Evolutionary conservation across 2,797 vertebrate genomes (phyloP).

Genomic region (Coreius guichenoti): DNA sequence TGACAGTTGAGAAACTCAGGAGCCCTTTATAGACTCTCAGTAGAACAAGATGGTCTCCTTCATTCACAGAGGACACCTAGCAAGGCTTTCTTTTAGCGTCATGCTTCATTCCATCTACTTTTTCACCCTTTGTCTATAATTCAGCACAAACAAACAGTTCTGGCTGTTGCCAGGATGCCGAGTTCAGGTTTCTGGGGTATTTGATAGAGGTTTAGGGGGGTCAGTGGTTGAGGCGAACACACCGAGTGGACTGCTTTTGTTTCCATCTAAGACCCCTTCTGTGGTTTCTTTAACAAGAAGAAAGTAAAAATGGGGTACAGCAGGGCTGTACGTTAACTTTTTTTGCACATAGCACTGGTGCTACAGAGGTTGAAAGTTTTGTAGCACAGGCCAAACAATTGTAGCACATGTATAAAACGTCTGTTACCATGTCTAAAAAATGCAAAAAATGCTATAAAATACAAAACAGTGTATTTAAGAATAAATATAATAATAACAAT

Average conservation of each 20-base stretch:
- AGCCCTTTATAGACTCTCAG: neutral
- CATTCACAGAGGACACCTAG: neutral
- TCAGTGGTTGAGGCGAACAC: constrained; percentile 23
- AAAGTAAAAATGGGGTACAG: neutral
- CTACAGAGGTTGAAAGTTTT: too few relatives aligned
- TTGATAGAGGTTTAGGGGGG: constrained; percentile 29
- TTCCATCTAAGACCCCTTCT: neutral
- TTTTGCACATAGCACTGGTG: too few relatives aligned
- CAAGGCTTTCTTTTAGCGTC: constrained; percentile 28
- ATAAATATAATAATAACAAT: too few relatives aligned
- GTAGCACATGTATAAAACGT: too few relatives aligned
- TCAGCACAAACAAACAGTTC: constrained; percentile 47
- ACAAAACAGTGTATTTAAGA: too few relatives aligned
- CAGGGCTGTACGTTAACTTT: too few relatives aligned
- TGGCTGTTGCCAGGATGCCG: constrained; percentile 36
- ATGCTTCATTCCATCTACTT: constrained; percentile 14
- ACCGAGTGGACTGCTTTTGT: neutral
- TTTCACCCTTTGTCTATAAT: constrained; percentile 45
- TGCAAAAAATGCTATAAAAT: too few relatives aligned
- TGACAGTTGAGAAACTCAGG: neutral
- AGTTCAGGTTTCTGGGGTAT: constrained; percentile 34
- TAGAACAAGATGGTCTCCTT: constrained; percentile 9
- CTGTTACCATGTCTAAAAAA: too few relatives aligned
- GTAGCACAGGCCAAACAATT: too few relatives aligned
- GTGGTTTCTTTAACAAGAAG: neutral